Conservation (phyloP, 1,140 invertebrate genomes). For the Pemphigus obesinymphae region DNA sequence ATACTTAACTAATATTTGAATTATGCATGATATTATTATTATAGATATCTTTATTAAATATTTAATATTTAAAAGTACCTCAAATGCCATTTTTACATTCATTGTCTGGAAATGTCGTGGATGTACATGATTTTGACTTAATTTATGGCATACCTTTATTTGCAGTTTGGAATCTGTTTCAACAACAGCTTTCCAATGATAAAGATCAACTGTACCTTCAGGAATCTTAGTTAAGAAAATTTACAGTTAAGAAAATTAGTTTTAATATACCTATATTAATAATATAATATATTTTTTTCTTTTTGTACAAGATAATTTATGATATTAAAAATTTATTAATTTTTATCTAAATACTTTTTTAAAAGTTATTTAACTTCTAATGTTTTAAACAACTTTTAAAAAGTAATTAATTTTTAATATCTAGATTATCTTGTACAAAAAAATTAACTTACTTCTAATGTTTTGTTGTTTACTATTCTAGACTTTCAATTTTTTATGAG, state of each 20-base stretch:
- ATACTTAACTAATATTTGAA: too few relatives aligned
- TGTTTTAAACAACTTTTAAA: too few relatives aligned
- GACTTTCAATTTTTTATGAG: conserved; percentile 29
- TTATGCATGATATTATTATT: not conserved
- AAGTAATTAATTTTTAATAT: too few relatives aligned
- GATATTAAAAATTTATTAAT: conserved; percentile 41
- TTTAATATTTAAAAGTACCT: conserved; percentile 32
- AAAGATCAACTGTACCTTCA: conserved; percentile 23
- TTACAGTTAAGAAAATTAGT: too few relatives aligned
- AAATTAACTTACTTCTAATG: not conserved
- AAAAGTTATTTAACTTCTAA: too few relatives aligned
- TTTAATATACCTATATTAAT: too few relatives aligned
- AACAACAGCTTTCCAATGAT: conserved; percentile 8
- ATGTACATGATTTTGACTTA: not conserved
- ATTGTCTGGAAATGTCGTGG: too few relatives aligned
- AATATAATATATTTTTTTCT: conserved; percentile 19
- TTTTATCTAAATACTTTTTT: conserved; percentile 12
- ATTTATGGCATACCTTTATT: not conserved
- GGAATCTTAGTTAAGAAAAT: too few relatives aligned
- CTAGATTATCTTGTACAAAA: too few relatives aligned
- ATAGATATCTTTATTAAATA: not conserved
- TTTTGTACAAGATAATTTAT: too few relatives aligned
- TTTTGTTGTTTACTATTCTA: not conserved
- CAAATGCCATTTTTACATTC: conserved; percentile 38
- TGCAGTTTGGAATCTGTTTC: not conserved